Conservation (phyloP, 2,888 invertebrate genomes). For the Cheilosia variabilis region DNA sequence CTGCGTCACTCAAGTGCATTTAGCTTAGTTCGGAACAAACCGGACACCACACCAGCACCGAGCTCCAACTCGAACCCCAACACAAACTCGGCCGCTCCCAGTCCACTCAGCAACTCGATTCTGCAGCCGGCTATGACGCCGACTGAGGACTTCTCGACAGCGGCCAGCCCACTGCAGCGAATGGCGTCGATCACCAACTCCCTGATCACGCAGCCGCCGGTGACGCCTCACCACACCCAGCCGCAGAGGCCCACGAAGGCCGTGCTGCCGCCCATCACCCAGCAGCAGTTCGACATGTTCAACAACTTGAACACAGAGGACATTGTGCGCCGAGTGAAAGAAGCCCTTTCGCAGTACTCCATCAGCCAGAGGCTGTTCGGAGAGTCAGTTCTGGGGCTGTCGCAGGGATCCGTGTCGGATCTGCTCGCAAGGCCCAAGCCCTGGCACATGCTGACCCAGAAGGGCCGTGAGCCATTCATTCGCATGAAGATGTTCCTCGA, state of each 20-base stretch:
- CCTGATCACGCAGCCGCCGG: constrained; percentile 94
- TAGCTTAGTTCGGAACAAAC: constrained; percentile 93
- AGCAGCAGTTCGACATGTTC: constrained; percentile 99
- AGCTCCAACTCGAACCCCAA: constrained; percentile 79
- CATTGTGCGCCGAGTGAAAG: constrained; percentile 97
- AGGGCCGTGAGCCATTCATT: constrained; percentile 98
- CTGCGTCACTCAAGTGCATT: constrained; percentile 87
- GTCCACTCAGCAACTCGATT: constrained; percentile 93
- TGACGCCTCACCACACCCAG: constrained; percentile 92
- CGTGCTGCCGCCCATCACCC: constrained; percentile 98
- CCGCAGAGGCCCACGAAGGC: constrained; percentile 96
- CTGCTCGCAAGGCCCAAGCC: constrained; percentile 98
- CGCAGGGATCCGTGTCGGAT: constrained; percentile 99
- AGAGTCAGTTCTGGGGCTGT: constrained; percentile 97
- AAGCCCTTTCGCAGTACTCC: constrained; percentile 96
- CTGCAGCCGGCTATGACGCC: constrained; percentile 93
- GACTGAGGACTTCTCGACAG: constrained; percentile 92
- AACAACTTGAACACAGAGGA: constrained; percentile 99
- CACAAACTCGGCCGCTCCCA: constrained; percentile 91
- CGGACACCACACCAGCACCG: constrained; percentile 84
- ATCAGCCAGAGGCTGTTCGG: constrained; percentile 99
- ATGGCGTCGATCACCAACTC: constrained; percentile 99
- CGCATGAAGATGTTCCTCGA: constrained; percentile 99
- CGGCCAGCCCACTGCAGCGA: constrained; percentile 96
- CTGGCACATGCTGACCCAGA: constrained; percentile 99